These are phyloP conservation scores for Chaunax sp. DNA, from an alignment of 2,797 vertebrate genomes.

Conservation along the genomic window DNA sequence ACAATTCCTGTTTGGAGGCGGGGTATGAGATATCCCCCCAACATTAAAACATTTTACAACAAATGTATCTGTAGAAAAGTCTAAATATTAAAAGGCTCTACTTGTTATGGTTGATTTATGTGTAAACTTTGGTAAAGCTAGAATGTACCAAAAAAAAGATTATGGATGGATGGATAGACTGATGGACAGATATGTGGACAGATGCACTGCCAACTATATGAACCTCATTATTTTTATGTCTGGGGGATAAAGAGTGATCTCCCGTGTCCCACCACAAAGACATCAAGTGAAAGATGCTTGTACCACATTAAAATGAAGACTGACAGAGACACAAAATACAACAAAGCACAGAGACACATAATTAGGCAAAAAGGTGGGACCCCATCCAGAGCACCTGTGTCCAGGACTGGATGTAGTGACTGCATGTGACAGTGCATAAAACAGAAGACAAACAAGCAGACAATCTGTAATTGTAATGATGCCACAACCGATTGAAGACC, in stretches of 20 bases:
- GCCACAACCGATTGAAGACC: slow-evolving; percentile 16
- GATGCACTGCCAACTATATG: too few relatives aligned
- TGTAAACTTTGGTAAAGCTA: too few relatives aligned
- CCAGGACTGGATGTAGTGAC: slow-evolving; percentile 33
- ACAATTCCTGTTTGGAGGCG: neutral
- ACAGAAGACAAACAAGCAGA: slow-evolving; percentile 31
- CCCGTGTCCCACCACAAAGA: slow-evolving; percentile 4
- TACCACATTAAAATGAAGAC: slow-evolving; percentile 30
- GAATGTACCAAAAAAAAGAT: too few relatives aligned
- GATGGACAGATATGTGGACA: too few relatives aligned
- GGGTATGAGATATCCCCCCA: neutral
- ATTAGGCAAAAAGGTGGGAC: slow-evolving; percentile 45
- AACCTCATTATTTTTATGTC: too few relatives aligned
- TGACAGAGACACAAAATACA: slow-evolving; percentile 28
- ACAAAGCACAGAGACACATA: slow-evolving; percentile 39
- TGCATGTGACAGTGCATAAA: slow-evolving; percentile 35
- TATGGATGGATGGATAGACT: too few relatives aligned
- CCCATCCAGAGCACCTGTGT: slow-evolving; percentile 56
- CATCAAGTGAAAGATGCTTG: slow-evolving; percentile 1
- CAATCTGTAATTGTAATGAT: slow-evolving; percentile 26
- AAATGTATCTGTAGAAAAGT: too few relatives aligned
- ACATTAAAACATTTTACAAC: too few relatives aligned
- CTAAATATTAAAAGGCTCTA: too few relatives aligned
- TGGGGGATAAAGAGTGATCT: neutral
- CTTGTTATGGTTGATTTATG: too few relatives aligned